Conservation (phyloP, 2,888 invertebrate genomes). For the Folsomia manolachei region DNA sequence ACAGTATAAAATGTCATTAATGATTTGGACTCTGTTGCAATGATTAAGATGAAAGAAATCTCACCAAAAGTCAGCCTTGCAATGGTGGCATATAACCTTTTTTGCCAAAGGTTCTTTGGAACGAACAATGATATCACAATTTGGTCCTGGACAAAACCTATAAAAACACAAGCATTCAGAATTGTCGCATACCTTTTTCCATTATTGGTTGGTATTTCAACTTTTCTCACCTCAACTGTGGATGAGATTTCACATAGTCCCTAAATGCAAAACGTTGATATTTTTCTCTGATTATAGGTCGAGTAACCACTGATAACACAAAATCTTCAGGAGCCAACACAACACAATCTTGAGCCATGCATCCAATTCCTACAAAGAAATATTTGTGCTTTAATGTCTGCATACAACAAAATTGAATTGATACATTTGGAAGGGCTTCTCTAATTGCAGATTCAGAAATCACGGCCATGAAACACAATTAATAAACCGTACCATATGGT, state of each 20-base stretch:
- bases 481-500: too few relatives aligned
- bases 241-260: conserved; percentile 92
- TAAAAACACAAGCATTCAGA: neutral
- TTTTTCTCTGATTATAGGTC: conserved; percentile 79
- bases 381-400: too few relatives aligned
- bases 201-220: neutral
- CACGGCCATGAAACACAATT: too few relatives aligned
- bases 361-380: conserved; percentile 74
- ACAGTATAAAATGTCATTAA: conserved; percentile 2
- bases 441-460: too few relatives aligned
- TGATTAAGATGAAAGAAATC: too few relatives aligned
- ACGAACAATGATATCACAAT: conserved; percentile 84
- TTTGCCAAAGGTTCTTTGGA: conserved; percentile 79
- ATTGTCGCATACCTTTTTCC: neutral
- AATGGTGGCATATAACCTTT: conserved; percentile 81
- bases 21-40: neutral
- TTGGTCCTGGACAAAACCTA: conserved; percentile 92
- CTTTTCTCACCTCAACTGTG: conserved; percentile 61
- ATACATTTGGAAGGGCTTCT: too few relatives aligned
- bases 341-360: conserved; percentile 94
- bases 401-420: too few relatives aligned
- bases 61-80: conserved; percentile 86
- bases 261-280: conserved; percentile 95
- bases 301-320: conserved; percentile 78
- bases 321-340: conserved; percentile 95